Percentiles rank a stretch among this genome's conserved stretches.
Evolutionary conservation across 2,888 invertebrate genomes (phyloP).

Genomic region (Hirudinaria manillensis): DNA sequence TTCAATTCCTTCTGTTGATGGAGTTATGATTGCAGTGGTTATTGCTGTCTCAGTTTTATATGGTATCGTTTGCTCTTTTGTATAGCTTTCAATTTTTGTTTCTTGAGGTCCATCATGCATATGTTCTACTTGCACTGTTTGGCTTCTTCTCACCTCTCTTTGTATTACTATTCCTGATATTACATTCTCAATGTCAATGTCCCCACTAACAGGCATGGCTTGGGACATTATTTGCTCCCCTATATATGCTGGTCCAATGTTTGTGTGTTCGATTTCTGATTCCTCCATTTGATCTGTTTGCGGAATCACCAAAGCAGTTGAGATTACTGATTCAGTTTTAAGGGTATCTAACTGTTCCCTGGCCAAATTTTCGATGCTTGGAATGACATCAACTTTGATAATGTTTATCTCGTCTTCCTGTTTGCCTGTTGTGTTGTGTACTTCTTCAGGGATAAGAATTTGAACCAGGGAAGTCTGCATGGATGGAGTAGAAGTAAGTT

Average conservation of each 20-base stretch:
- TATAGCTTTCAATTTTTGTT: slow-evolving; percentile 22
- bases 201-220: slow-evolving; percentile 19
- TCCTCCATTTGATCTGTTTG: slow-evolving; percentile 25
- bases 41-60: slow-evolving; percentile 2
- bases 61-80: slow-evolving; percentile 11
- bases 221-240: slow-evolving; percentile 21
- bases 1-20: slow-evolving; percentile 3
- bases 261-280: slow-evolving; percentile 17
- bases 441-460: too few relatives aligned
- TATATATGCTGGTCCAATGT: slow-evolving; percentile 22
- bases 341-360: background rate
- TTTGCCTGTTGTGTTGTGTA: too few relatives aligned
- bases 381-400: background rate
- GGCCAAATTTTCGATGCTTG: background rate
- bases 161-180: slow-evolving; percentile 21
- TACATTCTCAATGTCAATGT: background rate
- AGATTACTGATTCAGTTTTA: background rate
- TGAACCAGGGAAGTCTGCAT: background rate
- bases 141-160: slow-evolving; percentile 21
- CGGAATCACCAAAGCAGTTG: slow-evolving; percentile 29
- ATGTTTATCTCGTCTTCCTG: too few relatives aligned
- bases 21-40: background rate
- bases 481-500: background rate
- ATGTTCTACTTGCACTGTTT: slow-evolving; percentile 27
- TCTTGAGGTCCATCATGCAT: slow-evolving; percentile 24